These are phyloP conservation scores for Sinohyriopsis cumingii DNA, from an alignment of 2,888 invertebrate species.

Conservation along the genomic window DNA sequence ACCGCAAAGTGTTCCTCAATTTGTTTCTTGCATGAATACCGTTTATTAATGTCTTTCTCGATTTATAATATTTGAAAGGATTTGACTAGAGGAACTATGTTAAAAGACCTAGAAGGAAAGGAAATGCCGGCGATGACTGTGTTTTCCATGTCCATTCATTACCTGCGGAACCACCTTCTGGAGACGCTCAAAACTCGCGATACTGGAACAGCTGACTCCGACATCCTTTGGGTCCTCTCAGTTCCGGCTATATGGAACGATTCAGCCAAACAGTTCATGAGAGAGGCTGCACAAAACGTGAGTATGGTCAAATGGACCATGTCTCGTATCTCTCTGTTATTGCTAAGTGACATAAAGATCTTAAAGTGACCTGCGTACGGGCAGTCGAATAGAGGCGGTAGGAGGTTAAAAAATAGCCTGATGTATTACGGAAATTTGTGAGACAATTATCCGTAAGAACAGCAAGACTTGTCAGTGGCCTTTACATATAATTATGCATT, in stretches of 20 bases:
- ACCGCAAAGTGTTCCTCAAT: neutral
- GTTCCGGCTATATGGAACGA: slow-evolving; percentile 29
- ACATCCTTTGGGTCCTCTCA: slow-evolving; percentile 25
- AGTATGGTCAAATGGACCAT: neutral
- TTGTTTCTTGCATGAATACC: neutral
- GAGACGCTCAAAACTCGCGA: slow-evolving; percentile 9
- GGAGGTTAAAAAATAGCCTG: too few species aligned
- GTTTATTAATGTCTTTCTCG: neutral
- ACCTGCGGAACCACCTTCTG: slow-evolving; percentile 18
- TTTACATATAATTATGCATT: too few species aligned
- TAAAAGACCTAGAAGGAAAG: slow-evolving; percentile 21
- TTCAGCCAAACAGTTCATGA: slow-evolving; percentile 29
- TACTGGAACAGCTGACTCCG: slow-evolving; percentile 10
- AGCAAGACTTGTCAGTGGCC: too few species aligned
- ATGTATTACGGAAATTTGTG: too few species aligned
- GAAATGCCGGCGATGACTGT: slow-evolving; percentile 19
- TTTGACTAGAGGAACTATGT: slow-evolving; percentile 15
- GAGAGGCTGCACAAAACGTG: slow-evolving; percentile 22
- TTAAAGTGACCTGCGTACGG: too few species aligned
- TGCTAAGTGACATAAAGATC: too few species aligned
- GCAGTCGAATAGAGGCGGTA: too few species aligned
- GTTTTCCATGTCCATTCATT: slow-evolving; percentile 19
- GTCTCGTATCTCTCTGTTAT: neutral
- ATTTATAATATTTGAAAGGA: slow-evolving; percentile 7
- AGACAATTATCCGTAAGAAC: too few species aligned